Evolutionary conservation across 2,113 vertebrate genomes (phyloP).

Genomic region (Tupaia chinensis): DNA sequence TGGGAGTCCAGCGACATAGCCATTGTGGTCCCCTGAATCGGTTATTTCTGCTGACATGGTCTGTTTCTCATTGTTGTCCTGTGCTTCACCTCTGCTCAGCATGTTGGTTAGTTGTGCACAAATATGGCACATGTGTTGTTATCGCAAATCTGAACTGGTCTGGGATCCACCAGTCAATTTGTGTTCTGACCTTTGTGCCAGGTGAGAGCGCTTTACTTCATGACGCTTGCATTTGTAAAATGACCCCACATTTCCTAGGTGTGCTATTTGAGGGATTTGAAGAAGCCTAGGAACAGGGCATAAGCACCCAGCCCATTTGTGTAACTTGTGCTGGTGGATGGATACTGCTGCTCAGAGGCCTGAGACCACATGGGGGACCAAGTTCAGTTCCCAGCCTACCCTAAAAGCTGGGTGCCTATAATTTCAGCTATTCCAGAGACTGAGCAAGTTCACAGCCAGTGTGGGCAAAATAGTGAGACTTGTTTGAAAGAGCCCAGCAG

Average conservation of each 20-base stretch:
- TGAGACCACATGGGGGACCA: too few relatives aligned
- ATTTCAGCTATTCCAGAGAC: too few relatives aligned
- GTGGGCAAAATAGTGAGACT: too few relatives aligned
- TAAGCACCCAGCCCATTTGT: neutral
- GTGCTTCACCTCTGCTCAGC: neutral
- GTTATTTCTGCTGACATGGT: neutral
- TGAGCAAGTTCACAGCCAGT: too few relatives aligned
- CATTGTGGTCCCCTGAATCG: neutral
- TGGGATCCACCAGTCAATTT: neutral
- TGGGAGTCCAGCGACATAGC: too few relatives aligned
- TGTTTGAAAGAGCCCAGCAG: too few relatives aligned
- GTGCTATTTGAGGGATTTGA: neutral
- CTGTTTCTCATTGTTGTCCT: neutral
- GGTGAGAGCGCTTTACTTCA: neutral
- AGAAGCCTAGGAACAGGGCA: neutral
- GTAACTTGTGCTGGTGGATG: too few relatives aligned
- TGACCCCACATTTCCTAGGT: neutral
- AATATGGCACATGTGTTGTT: neutral
- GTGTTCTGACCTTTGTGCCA: neutral
- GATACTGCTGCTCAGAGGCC: too few relatives aligned
- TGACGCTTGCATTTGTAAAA: conserved; percentile 47
- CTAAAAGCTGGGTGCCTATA: too few relatives aligned
- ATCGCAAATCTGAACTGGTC: neutral
- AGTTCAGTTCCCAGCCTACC: too few relatives aligned
- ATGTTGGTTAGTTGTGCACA: neutral